These are phyloP conservation scores for Lophius americanus DNA, from an alignment of 2,797 vertebrate species.

Conservation along the genomic window DNA sequence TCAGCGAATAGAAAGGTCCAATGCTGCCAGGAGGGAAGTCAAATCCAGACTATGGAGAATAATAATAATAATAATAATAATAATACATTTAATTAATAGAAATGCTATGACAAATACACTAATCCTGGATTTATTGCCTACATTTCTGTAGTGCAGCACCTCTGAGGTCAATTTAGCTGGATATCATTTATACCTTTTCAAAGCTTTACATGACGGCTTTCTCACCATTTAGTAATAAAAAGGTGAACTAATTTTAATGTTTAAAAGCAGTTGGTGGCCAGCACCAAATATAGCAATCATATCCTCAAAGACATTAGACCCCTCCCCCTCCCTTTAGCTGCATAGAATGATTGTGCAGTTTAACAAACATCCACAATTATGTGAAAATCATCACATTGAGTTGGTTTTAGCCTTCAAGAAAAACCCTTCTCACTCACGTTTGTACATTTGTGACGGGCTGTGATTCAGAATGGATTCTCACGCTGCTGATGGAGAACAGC, in stretches of 20 bases:
- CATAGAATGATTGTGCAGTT: slow-evolving; percentile 39
- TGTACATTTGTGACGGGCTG: slow-evolving; percentile 27
- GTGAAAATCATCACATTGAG: slow-evolving; percentile 26
- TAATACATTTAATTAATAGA: too few species aligned
- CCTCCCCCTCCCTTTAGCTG: slow-evolving; percentile 23
- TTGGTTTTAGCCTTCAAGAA: slow-evolving; percentile 43
- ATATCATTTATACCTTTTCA: slow-evolving; percentile 27
- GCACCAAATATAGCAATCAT: slow-evolving; percentile 65
- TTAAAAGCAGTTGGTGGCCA: slow-evolving; percentile 74
- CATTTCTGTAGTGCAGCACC: slow-evolving; percentile 45
- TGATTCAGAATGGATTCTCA: slow-evolving; percentile 25
- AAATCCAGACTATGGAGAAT: slow-evolving; percentile 11
- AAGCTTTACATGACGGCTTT: slow-evolving; percentile 37
- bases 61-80: too few species aligned
- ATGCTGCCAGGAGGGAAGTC: slow-evolving; percentile 48
- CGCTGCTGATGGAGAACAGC: slow-evolving; percentile 32
- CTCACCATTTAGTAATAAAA: slow-evolving; percentile 16
- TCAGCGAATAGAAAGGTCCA: slow-evolving; percentile 43
- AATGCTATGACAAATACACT: not conserved
- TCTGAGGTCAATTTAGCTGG: slow-evolving; percentile 27
- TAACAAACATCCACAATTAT: slow-evolving; percentile 27
- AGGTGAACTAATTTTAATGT: slow-evolving; percentile 13
- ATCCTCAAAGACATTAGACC: slow-evolving; percentile 8
- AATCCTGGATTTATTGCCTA: slow-evolving; percentile 27
- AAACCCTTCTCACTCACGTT: slow-evolving; percentile 28